These are phyloP conservation scores for Dasyurus viverrinus DNA, from an alignment of 2,113 vertebrate genomes.

Conservation along the genomic window DNA sequence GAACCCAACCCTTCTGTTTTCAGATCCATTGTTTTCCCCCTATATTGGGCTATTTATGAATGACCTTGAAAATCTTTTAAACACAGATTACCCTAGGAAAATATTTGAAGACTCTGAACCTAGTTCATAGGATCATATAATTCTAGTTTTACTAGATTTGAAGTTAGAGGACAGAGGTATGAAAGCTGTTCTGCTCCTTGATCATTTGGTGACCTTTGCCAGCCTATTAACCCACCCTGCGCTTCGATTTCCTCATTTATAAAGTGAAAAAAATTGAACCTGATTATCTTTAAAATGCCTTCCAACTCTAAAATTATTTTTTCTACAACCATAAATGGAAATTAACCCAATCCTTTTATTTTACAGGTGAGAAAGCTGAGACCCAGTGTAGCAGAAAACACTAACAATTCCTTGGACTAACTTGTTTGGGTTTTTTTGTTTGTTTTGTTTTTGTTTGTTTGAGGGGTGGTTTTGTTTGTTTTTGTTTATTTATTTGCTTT, in stretches of 20 bases:
- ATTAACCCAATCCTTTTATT: not conserved
- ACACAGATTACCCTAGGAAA: not conserved
- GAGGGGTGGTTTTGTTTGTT: too few species aligned
- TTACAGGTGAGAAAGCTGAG: not conserved
- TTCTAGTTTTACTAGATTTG: not conserved
- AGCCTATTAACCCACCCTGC: not conserved
- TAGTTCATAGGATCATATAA: not conserved
- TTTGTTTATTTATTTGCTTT: too few species aligned
- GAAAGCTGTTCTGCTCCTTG: not conserved
- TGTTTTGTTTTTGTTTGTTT: too few species aligned
- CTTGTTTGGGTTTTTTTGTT: not conserved
- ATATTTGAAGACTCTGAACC: slow-evolving; percentile 19
- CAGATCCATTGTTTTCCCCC: not conserved
- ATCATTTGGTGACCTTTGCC: not conserved
- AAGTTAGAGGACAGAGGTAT: not conserved
- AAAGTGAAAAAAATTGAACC: not conserved
- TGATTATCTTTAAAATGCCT: not conserved
- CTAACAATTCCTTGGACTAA: not conserved
- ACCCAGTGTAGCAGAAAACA: not conserved
- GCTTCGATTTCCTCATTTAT: not conserved
- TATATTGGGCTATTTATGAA: not conserved
- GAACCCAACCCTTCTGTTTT: not conserved
- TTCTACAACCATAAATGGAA: not conserved
- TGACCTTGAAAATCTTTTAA: not conserved
- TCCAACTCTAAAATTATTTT: not conserved